phyloP scores from a whole-genome alignment of 2,113 vertebrate genomes.

The Cephalopterus ornatus region DNA sequence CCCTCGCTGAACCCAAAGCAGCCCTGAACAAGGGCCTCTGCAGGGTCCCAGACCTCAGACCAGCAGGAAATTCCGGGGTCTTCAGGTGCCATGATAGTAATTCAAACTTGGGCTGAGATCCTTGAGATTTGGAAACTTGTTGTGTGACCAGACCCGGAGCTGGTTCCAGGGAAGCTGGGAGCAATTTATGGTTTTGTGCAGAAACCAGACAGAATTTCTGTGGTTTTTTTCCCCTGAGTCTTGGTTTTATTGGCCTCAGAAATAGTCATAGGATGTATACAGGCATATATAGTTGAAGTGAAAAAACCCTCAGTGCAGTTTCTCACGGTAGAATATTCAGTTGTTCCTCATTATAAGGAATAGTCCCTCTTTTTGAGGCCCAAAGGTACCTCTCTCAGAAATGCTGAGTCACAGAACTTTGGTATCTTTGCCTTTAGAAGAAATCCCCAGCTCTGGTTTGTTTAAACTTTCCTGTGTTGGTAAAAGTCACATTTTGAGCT shows the following conservation, averaged over 20 bases:
- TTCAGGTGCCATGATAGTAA: background rate
- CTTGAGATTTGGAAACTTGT: background rate
- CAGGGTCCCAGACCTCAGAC: background rate
- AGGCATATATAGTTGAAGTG: background rate
- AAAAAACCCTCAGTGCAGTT: background rate
- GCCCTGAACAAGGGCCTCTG: background rate
- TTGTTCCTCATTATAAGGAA: slow-evolving; percentile 4
- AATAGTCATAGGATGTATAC: background rate
- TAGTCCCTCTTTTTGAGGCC: slow-evolving; percentile 4
- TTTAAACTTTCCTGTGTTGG: background rate
- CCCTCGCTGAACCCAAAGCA: background rate
- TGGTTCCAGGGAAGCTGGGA: background rate
- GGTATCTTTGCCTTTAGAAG: background rate
- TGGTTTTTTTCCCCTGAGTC: background rate
- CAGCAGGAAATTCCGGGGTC: background rate
- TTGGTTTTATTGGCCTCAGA: slow-evolving; percentile 13
- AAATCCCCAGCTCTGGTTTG: background rate
- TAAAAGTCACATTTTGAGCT: background rate
- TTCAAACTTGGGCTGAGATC: background rate
- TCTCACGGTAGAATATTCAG: background rate
- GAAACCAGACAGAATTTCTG: slow-evolving; percentile 48
- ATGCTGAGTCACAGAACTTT: slow-evolving; percentile 1
- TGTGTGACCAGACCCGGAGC: background rate
- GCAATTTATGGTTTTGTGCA: slow-evolving; percentile 26
- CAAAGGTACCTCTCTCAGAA: background rate